Evolutionary conservation across 2,113 vertebrate species (phyloP).

Genomic region (Columbina picui): DNA sequence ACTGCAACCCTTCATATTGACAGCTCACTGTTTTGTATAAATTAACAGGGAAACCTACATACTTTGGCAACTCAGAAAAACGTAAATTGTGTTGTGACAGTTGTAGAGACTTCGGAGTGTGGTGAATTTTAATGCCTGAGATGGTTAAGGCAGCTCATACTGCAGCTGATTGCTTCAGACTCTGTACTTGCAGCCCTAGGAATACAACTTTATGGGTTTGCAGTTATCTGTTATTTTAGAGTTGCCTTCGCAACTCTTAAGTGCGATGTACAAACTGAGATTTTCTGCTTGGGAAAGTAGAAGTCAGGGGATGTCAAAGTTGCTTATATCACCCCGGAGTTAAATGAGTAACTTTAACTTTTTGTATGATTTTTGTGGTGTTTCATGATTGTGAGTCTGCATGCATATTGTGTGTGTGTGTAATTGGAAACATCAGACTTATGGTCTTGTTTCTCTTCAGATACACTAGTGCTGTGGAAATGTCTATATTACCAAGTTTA

Average conservation of each 20-base stretch:
- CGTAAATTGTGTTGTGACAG: conserved; percentile 62
- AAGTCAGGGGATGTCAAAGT: background rate
- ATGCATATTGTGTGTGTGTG: background rate
- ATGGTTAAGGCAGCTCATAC: background rate
- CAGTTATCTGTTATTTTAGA: background rate
- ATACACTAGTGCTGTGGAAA: background rate
- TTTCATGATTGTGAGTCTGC: background rate
- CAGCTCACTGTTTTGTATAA: conserved; percentile 16
- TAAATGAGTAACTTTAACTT: background rate
- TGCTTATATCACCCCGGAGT: background rate
- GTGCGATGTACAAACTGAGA: background rate
- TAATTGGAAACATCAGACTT: background rate
- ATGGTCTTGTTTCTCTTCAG: background rate
- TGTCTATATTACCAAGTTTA: background rate
- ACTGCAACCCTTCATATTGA: conserved; percentile 12
- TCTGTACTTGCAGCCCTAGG: background rate
- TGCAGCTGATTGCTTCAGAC: background rate
- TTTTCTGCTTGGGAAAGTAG: background rate
- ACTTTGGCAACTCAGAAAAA: conserved; percentile 7
- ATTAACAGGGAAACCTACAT: background rate
- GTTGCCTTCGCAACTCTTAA: background rate
- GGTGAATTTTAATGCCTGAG: conserved; percentile 41
- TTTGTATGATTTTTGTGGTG: background rate
- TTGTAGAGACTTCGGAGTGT: background rate
- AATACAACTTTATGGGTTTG: background rate